These are phyloP conservation scores for Takifugu rubripes DNA, from an alignment of 2,797 vertebrate genomes.

Conservation along the genomic window DNA sequence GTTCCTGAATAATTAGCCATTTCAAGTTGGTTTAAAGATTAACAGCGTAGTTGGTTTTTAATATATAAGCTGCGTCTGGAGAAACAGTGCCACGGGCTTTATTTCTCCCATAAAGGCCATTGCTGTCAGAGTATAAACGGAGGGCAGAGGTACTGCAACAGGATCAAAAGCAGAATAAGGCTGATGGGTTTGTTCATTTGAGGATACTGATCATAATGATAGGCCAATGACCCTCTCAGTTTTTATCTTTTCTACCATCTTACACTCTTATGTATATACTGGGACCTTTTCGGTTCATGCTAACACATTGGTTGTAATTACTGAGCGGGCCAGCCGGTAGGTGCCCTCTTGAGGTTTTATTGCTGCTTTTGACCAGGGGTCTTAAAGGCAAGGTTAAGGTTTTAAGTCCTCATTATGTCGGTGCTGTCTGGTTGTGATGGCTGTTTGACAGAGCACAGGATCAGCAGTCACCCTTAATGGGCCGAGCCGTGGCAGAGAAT, in stretches of 20 bases:
- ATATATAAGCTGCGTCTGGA: too few relatives aligned
- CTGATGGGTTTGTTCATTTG: constrained; percentile 26
- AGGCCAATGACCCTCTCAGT: constrained; percentile 43
- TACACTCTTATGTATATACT: constrained; percentile 66
- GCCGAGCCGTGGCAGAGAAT: constrained; percentile 64
- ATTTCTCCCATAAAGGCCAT: constrained; percentile 2
- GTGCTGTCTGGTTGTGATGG: constrained; percentile 65
- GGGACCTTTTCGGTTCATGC: constrained; percentile 59
- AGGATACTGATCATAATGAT: constrained; percentile 24
- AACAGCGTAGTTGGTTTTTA: too few relatives aligned
- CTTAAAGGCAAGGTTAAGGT: constrained; percentile 75
- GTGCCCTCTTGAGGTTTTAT: constrained; percentile 68
- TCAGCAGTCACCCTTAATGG: constrained; percentile 73
- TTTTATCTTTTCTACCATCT: constrained; percentile 31
- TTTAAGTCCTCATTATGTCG: constrained; percentile 77
- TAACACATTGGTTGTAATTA: constrained; percentile 68
- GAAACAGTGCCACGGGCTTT: background rate
- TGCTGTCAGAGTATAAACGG: background rate
- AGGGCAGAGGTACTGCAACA: background rate
- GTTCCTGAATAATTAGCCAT: too few relatives aligned
- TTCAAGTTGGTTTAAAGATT: too few relatives aligned
- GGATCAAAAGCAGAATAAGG: constrained; percentile 26
- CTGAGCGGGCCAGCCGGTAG: constrained; percentile 53
- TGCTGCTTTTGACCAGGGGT: constrained; percentile 68
- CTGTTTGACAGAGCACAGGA: constrained; percentile 76